Evolutionary conservation across 2,113 vertebrate species (phyloP).

Genomic region (Halcyon senegalensis): DNA sequence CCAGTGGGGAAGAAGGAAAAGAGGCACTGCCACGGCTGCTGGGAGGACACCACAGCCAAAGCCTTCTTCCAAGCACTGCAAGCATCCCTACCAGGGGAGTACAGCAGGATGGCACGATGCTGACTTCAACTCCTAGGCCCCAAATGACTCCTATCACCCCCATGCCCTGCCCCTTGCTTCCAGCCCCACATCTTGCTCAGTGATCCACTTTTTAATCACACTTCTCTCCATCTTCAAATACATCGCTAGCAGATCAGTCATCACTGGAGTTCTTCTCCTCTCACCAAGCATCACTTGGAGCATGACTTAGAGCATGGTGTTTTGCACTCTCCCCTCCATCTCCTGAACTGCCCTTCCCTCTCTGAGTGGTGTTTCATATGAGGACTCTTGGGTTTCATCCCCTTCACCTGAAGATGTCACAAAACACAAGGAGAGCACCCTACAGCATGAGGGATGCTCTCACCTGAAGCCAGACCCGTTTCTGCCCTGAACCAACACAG

Average conservation of each 20-base stretch:
- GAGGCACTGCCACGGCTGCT: accelerated
- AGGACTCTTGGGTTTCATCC: not conserved
- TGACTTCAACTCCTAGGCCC: not conserved
- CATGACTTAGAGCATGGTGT: not conserved
- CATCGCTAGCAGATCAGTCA: not conserved
- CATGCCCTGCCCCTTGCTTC: not conserved
- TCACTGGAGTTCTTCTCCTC: not conserved
- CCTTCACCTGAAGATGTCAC: not conserved
- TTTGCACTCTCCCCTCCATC: not conserved
- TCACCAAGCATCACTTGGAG: not conserved
- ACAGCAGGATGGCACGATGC: not conserved
- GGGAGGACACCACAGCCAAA: not conserved
- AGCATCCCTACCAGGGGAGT: accelerated
- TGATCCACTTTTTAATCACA: not conserved
- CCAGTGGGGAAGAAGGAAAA: not conserved
- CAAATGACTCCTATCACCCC: accelerated
- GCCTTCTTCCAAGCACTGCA: accelerated
- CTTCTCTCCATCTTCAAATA: not conserved
- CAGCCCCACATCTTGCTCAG: not conserved
- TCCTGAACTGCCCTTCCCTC: not conserved
- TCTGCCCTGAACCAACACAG: not conserved
- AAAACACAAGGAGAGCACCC: not conserved
- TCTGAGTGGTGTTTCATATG: accelerated
- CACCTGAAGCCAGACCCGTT: not conserved
- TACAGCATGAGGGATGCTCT: accelerated